A percentile compares a stretch with the other conserved stretches of the same genome.
phyloP scores from a whole-genome alignment of 2,113 vertebrate genomes.

The Hassar affinis region DNA sequence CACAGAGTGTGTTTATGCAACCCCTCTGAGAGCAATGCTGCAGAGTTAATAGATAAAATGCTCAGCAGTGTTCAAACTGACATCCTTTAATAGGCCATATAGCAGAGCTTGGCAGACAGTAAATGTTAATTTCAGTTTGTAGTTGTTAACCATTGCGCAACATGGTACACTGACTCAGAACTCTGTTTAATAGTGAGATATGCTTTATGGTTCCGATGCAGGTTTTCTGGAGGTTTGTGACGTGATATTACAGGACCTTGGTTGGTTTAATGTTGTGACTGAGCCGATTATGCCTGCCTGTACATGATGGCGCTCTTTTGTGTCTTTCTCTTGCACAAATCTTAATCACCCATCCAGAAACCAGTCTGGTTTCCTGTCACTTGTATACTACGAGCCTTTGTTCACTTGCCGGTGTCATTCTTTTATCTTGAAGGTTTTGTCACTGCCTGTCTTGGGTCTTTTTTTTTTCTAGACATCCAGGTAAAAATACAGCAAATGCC shows the following conservation, averaged over 20 bases:
- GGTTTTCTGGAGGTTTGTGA: neutral
- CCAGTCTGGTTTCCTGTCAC: constrained; percentile 49
- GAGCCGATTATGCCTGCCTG: constrained; percentile 40
- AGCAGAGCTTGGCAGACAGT: neutral
- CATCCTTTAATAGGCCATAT: constrained; percentile 1
- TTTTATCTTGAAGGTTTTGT: constrained; percentile 27
- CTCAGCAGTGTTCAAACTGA: neutral
- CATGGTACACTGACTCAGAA: neutral
- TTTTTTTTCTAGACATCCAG: neutral
- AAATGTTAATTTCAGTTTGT: neutral
- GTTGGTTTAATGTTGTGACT: constrained; percentile 46
- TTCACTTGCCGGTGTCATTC: constrained; percentile 6
- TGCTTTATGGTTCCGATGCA: neutral
- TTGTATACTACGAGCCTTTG: neutral
- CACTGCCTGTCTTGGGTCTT: neutral
- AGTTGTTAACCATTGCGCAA: neutral
- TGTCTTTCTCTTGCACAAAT: neutral
- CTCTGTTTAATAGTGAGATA: neutral
- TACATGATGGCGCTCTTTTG: constrained; percentile 21
- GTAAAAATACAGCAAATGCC: neutral
- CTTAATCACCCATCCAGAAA: constrained; percentile 44
- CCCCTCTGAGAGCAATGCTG: neutral
- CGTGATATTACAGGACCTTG: constrained; percentile 34
- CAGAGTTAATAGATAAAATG: constrained; percentile 1
- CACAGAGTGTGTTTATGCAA: neutral